A percentile compares a stretch with the other conserved stretches of the same genome.
These are phyloP conservation scores for Phodopus roborovskii DNA, from an alignment of 2,113 vertebrate species.

Conservation along the genomic window DNA sequence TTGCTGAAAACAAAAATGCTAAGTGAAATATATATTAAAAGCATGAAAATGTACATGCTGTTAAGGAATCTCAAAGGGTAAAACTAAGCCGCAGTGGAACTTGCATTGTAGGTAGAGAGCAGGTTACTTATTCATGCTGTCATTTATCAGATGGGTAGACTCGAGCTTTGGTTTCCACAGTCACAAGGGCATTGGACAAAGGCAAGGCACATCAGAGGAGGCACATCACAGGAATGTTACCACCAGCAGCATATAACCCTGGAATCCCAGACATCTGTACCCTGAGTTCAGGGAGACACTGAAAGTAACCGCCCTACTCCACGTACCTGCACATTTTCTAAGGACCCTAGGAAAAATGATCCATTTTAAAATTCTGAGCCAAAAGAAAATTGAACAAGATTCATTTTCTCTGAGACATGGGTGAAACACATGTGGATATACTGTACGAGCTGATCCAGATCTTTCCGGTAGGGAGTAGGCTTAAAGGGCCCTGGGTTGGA, in stretches of 20 bases:
- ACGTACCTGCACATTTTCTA: neutral
- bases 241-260: neutral
- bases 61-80: conserved; percentile 26
- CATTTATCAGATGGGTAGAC: neutral
- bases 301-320: neutral
- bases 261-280: neutral
- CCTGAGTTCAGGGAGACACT: neutral
- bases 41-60: neutral
- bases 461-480: neutral
- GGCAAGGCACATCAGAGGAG: neutral
- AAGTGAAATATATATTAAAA: conserved; percentile 1
- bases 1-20: neutral
- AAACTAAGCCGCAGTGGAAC: neutral
- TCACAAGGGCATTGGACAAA: neutral
- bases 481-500: neutral
- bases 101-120: neutral
- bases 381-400: conserved; percentile 2
- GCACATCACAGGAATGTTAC: neutral
- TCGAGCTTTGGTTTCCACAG: neutral
- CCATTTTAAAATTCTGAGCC: conserved; percentile 24
- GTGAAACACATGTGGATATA: neutral
- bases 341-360: neutral
- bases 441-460: neutral
- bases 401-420: neutral
- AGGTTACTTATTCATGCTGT: neutral